A percentile compares a stretch with the other conserved stretches of the same genome.
These are phyloP conservation scores for Cantharis lateralis DNA, from an alignment of 2,888 invertebrate genomes.

Conservation along the genomic window DNA sequence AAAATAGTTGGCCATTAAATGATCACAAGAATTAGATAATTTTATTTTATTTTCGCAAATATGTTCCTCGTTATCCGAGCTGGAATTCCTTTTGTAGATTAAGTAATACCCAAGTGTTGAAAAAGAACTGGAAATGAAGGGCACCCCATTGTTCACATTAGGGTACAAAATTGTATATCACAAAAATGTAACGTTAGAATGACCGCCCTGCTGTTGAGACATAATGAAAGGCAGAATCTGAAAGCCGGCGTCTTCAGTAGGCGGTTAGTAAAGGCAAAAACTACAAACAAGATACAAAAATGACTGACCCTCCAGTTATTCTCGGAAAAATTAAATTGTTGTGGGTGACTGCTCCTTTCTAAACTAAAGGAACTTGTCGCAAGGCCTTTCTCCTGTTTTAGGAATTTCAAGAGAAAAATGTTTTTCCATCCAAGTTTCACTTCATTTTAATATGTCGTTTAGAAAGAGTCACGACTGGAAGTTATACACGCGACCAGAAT, in stretches of 20 bases:
- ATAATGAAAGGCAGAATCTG: background rate
- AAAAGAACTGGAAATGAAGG: background rate
- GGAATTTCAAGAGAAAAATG: background rate
- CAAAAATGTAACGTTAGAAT: background rate
- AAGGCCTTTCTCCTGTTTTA: background rate
- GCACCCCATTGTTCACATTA: background rate
- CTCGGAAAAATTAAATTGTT: background rate
- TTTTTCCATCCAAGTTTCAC: background rate
- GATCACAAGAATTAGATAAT: background rate
- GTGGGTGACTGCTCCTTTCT: background rate
- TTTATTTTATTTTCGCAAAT: background rate
- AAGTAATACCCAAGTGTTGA: background rate
- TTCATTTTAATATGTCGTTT: background rate
- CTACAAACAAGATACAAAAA: background rate
- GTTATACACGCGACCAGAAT: conserved; percentile 9
- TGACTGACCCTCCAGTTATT: background rate
- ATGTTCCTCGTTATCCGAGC: background rate
- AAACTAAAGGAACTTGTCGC: background rate
- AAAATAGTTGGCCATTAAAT: conserved; percentile 26
- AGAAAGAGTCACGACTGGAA: conserved; percentile 2
- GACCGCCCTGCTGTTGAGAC: background rate
- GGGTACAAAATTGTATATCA: background rate
- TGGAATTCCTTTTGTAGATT: background rate
- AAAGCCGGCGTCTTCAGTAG: background rate
- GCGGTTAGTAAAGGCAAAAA: background rate